Evolutionary conservation across 2,888 invertebrate genomes (phyloP).

Genomic region (Biston betularia): DNA sequence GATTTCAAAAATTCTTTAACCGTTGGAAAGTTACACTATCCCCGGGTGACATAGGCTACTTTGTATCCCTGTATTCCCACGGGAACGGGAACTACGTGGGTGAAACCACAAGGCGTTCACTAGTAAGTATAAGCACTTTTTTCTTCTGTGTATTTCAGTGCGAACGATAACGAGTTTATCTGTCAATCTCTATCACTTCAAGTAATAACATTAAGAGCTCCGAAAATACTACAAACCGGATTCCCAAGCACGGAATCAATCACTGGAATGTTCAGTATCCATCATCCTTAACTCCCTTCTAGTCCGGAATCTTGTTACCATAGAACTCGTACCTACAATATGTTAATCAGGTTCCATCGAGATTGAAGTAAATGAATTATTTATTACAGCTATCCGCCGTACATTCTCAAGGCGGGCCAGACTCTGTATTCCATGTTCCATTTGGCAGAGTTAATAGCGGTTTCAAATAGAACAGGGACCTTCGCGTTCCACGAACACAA

Average conservation of each 20-base stretch:
- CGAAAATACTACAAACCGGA: background rate
- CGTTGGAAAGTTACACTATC: no score
- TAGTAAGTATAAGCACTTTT: no score
- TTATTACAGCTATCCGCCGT: slow-evolving; percentile 34
- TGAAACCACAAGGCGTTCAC: no score
- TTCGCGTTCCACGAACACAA: background rate
- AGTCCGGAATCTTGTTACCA: slow-evolving; percentile 15
- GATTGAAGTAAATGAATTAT: slow-evolving; percentile 43
- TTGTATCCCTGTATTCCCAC: no score
- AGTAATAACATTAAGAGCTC: slow-evolving; percentile 4
- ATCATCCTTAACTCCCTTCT: slow-evolving; percentile 11
- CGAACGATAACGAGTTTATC: background rate
- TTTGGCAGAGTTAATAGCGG: slow-evolving; percentile 14
- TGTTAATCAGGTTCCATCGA: slow-evolving; percentile 30
- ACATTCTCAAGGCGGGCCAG: slow-evolving; percentile 31
- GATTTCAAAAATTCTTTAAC: no score
- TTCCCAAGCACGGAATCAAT: slow-evolving; percentile 12
- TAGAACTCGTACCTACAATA: slow-evolving; percentile 6
- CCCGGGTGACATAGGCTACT: no score
- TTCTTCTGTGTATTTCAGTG: background rate
- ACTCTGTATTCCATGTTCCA: slow-evolving; percentile 18
- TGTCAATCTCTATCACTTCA: background rate
- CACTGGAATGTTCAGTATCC: slow-evolving; percentile 11
- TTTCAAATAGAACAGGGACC: background rate
- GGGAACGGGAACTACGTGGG: no score